Percentiles rank a stretch among this genome's conserved stretches.
Conservation (phyloP, 2,797 vertebrate genomes). For the Muscicapa striata region DNA sequence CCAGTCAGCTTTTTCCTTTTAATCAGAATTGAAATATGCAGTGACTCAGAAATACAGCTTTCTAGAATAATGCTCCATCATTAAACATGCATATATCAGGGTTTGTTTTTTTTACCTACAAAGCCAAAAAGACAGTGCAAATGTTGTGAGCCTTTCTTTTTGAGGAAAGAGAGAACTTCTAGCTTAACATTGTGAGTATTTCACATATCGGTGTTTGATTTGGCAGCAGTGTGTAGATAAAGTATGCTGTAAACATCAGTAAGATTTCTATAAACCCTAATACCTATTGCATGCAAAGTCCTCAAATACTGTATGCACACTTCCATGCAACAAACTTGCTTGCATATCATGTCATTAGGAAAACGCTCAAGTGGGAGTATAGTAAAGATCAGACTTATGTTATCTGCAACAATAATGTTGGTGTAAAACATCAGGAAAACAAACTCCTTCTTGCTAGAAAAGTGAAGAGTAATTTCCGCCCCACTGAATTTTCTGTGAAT, state of each 20-base stretch:
- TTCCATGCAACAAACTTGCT: not conserved
- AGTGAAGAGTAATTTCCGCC: not conserved
- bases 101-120: not conserved
- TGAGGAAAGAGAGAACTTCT: not conserved
- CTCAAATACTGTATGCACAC: not conserved
- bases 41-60: not conserved
- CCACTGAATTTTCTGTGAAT: not conserved
- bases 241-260: not conserved
- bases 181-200: not conserved
- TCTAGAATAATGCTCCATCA: not conserved
- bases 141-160: not conserved
- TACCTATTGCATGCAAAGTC: not conserved
- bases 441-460: not conserved
- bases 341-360: not conserved
- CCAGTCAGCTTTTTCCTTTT: not conserved
- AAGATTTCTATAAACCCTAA: conserved; percentile 20
- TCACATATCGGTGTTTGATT: not conserved
- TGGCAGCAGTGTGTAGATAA: not conserved
- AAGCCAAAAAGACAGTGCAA: not conserved
- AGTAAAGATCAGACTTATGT: not conserved
- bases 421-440: not conserved
- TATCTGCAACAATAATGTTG: not conserved
- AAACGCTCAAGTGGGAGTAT: not conserved
- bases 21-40: not conserved
- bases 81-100: not conserved